Evolutionary conservation across 2,888 invertebrate genomes (phyloP), one percentile per base, ranked within the genome.

Genomic region (Acheta domesticus): DNA sequence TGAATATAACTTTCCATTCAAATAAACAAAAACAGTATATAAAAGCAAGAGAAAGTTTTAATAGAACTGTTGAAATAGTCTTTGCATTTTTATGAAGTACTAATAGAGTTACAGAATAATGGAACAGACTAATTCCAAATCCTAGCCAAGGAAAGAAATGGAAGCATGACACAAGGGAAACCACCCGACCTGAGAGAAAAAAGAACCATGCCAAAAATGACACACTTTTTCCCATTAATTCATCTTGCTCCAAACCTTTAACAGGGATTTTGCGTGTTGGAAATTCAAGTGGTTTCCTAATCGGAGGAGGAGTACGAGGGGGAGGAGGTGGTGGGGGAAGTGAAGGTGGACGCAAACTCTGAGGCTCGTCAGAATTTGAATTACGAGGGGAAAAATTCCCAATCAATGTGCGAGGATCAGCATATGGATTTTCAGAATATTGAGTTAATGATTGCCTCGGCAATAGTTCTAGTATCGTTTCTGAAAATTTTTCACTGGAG

Each of bases 1-100:
- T 92, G 85, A 94, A 94, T 86, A 92, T 92, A 79, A 94, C 90
- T 85, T 93, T 92, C 84, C 94, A 94, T 87, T 95, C 95, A 84
- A 95, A 91, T 76, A 94, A 88, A 84, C 93, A 92, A 85, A 94
- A 92, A 79, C 94, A 88, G 84, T 93, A 94, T 82, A 94, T 89
- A 83, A 93, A 90, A 19, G 93, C 92, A 21, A 94, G 89, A 85
- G 94, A 92, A 81, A 93, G 84, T 19, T 80, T 84, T 92, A 92
- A 86, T 93, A 93, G 4, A 89, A 85, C 85, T 84, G 87, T 86
- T 85, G 83, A 73, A 81, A 23, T 78, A 76, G 48, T 87, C 82
- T 91, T 91, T 1, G 92, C 91, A 81, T 93, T 91, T 83, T 78
- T 62, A 8, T 62, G 62, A n/a, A 76, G n/a, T 11, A 76, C 48